Percentiles rank a stretch among this genome's conserved stretches.
Conservation (phyloP, 1,140 invertebrate genomes). For the Galleria mellonella region DNA sequence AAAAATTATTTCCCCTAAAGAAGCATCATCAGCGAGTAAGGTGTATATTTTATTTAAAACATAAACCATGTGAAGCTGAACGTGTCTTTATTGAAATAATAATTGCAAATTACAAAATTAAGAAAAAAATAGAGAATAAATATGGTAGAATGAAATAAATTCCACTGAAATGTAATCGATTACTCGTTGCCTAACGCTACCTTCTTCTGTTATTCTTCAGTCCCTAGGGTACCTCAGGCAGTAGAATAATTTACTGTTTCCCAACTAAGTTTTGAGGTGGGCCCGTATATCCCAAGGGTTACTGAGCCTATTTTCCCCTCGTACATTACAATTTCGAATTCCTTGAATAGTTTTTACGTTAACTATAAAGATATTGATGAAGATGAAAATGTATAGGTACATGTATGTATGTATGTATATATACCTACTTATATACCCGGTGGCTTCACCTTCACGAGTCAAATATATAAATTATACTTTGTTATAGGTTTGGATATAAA, state of each 20-base stretch:
- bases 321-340: slow-evolving; percentile 22
- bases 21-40: too few relatives aligned
- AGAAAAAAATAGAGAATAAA: not conserved
- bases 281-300: slow-evolving; percentile 23
- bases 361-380: not conserved
- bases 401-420: too few relatives aligned
- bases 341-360: slow-evolving; percentile 12
- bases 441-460: too few relatives aligned
- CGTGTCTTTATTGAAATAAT: too few relatives aligned
- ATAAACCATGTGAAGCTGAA: too few relatives aligned
- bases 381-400: slow-evolving; percentile 2
- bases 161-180: slow-evolving; percentile 25
- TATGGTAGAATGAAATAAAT: slow-evolving; percentile 7
- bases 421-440: too few relatives aligned
- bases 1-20: too few relatives aligned
- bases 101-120: too few relatives aligned
- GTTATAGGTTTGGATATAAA: too few relatives aligned
- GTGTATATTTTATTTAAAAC: too few relatives aligned
- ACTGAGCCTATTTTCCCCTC: slow-evolving; percentile 22
- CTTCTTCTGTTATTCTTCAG: slow-evolving; percentile 54
- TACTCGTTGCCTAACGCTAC: slow-evolving; percentile 22
- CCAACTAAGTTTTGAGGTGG: slow-evolving; percentile 47
- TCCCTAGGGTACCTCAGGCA: slow-evolving; percentile 25
- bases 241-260: slow-evolving; percentile 56
- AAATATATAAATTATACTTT: too few relatives aligned